A percentile compares a stretch with the other conserved stretches of the same genome.
Evolutionary conservation across 2,888 invertebrate genomes (phyloP).

Genomic region (Dasypogon diadema): DNA sequence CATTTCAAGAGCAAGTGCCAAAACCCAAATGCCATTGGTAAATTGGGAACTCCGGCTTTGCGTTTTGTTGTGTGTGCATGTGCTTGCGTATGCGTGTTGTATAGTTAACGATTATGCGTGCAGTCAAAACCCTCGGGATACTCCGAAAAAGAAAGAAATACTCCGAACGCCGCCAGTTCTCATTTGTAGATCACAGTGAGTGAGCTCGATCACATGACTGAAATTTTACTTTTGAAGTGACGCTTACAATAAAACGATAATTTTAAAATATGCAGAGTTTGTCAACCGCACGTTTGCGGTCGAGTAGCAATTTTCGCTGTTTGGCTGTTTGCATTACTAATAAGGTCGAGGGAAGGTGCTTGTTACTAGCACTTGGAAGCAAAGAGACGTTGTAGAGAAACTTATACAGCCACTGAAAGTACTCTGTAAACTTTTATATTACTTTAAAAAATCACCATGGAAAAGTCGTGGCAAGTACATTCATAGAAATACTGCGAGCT

Average conservation of each 20-base stretch:
- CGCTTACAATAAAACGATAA: background rate
- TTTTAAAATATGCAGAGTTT: background rate
- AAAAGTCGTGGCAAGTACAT: too few species aligned
- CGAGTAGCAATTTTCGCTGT: background rate
- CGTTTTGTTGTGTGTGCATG: background rate
- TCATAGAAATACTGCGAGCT: too few species aligned
- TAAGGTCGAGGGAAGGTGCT: background rate
- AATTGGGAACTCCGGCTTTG: background rate
- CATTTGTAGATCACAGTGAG: background rate
- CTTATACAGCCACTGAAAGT: too few species aligned
- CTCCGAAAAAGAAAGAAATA: too few species aligned
- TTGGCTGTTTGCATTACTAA: background rate
- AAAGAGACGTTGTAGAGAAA: too few species aligned
- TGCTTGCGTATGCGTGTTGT: background rate
- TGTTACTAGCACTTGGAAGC: too few species aligned
- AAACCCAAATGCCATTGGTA: background rate
- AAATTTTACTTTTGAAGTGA: background rate
- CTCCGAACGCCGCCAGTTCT: background rate
- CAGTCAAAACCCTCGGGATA: too few species aligned
- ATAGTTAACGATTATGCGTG: background rate
- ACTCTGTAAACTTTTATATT: too few species aligned
- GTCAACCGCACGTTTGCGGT: constrained; percentile 3
- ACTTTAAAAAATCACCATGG: too few species aligned
- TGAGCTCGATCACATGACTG: background rate
- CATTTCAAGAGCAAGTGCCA: background rate